A percentile compares a stretch with the other conserved stretches of the same genome.
Evolutionary conservation across 2,113 vertebrate species (phyloP).

Genomic region (Thunnus thynnus): DNA sequence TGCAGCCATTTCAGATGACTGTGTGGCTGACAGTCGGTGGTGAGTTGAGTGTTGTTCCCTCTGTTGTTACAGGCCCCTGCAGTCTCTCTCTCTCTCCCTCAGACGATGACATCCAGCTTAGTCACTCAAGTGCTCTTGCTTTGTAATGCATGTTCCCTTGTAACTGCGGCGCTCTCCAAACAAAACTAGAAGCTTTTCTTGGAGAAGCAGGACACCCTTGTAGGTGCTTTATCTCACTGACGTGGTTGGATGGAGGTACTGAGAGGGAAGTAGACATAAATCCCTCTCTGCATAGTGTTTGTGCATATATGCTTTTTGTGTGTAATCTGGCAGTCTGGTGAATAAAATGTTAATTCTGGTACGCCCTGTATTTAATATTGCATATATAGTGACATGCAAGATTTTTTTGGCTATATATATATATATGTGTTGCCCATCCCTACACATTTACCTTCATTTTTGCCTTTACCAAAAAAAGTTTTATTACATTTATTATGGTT

Average conservation of each 20-base stretch:
- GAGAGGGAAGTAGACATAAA: background rate
- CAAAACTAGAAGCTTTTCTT: slow-evolving; percentile 33
- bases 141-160: slow-evolving; percentile 66
- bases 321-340: background rate
- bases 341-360: slow-evolving; percentile 4
- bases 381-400: background rate
- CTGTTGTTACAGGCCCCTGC: slow-evolving; percentile 74
- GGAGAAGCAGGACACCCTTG: slow-evolving; percentile 12
- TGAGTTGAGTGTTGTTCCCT: slow-evolving; percentile 57
- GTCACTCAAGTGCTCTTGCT: slow-evolving; percentile 74
- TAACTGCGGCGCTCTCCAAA: slow-evolving; percentile 56
- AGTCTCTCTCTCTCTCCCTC: slow-evolving; percentile 55
- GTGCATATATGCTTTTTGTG: background rate
- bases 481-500: background rate
- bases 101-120: slow-evolving; percentile 79
- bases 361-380: background rate
- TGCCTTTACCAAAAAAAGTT: background rate
- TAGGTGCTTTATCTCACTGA: slow-evolving; percentile 1
- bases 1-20: slow-evolving; percentile 67
- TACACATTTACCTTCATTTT: background rate
- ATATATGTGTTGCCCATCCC: too few species aligned
- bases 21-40: slow-evolving; percentile 64
- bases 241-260: background rate
- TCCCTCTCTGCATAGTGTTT: background rate
- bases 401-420: too few species aligned